Base-by-base conservation (phyloP, 2,113 vertebrate species). In the Amphiprion percula region DNA sequence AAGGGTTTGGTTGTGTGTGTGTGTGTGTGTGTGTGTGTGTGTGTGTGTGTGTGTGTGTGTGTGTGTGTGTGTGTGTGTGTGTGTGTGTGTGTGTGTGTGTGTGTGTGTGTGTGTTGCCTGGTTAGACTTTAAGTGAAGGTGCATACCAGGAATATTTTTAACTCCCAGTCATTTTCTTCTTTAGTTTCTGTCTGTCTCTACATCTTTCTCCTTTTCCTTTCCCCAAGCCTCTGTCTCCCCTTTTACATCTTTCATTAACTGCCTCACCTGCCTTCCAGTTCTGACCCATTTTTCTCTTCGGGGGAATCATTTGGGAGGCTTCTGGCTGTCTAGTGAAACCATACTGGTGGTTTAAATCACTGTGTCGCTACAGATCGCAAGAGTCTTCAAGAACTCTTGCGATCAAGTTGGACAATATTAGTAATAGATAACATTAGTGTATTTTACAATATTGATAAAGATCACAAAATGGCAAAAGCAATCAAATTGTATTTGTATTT, bases 71-170 rank as follows among this genome's bases (percentile, higher is more conserved):
- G n/a, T n/a, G n/a, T 7, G 7, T 55, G 23, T 23, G 37, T 76
- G 70, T 74, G 77, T 56, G 70, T 74, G 77, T 79, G 69, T 76
- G 62, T 81, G n/a, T 7, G 7, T 55, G 23, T 23, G 37, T 76
- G 70, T 74, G 77, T 60, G 70, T 74, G 77, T 79, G 69, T 76
- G 62, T 64, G 30, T 61, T 56, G 41, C 26, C 76, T 47, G 33
- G 74, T 89, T 84, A 74, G 75, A 82, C 72, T 82, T 84, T 84
- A 88, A 85, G 77, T 33, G 59, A 87, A 79, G 79, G 65, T 79
- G 74, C 90, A 92, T 93, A 85, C 82, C 90, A 56, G 71, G 72
- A 79, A 91, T 93, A 72, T 56, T 86, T 89, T 66, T 19, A 68
- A 66, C 76, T 83, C 65, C 5, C 65, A 80, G 85, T 88, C 80